Evolutionary conservation across 1,140 invertebrate genomes (phyloP).

Genomic region (Ephestia elutella): DNA sequence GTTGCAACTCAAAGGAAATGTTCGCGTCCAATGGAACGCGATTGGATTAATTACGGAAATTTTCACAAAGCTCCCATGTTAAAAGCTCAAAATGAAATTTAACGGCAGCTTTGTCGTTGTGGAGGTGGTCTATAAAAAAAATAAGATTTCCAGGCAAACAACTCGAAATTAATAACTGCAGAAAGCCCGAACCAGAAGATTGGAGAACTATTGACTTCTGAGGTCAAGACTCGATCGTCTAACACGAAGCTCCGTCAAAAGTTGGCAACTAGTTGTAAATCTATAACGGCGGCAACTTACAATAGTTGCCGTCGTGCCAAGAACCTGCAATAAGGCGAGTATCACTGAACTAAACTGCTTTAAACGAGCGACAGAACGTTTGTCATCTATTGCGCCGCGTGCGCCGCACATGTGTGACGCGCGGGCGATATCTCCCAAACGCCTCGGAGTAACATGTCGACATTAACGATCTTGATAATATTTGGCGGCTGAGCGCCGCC

Average conservation of each 20-base stretch:
- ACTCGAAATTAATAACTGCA: not conserved
- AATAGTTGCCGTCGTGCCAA: not conserved
- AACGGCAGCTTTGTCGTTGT: conserved; percentile 3
- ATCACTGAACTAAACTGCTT: not conserved
- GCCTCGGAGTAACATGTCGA: conserved; percentile 60
- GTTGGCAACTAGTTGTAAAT: not conserved
- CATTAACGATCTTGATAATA: conserved; percentile 74
- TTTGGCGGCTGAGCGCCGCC: conserved; percentile 66
- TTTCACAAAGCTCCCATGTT: conserved; percentile 8
- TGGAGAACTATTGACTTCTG: not conserved
- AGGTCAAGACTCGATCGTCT: not conserved
- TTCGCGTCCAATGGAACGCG: conserved; percentile 12
- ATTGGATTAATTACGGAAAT: conserved; percentile 21
- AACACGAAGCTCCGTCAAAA: not conserved
- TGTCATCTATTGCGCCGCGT: conserved; percentile 21
- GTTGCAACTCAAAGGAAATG: conserved; percentile 18
- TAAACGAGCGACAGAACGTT: conserved; percentile 9
- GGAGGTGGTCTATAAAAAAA: not conserved
- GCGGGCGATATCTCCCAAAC: conserved; percentile 35
- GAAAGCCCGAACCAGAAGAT: not conserved
- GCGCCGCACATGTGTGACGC: conserved; percentile 38
- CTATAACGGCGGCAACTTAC: not conserved
- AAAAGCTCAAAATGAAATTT: conserved; percentile 7
- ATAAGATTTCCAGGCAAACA: not conserved
- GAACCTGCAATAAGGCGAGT: not conserved